Evolutionary conservation across 2,888 invertebrate genomes (phyloP).

Genomic region (Heliconius cydno): DNA sequence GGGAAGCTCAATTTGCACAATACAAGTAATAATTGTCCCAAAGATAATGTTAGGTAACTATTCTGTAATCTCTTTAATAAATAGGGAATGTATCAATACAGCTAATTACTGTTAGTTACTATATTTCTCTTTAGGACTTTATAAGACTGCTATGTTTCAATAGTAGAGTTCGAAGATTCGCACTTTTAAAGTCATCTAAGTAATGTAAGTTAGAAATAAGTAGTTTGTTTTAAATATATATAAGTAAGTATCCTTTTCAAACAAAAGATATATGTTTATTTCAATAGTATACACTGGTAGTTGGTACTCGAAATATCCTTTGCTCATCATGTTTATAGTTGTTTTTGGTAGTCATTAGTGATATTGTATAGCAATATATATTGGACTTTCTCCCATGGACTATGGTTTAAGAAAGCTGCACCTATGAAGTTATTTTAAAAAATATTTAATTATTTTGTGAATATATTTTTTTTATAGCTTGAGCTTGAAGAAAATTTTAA

Average conservation of each 20-base stretch:
- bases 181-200: not conserved
- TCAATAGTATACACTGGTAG: not conserved
- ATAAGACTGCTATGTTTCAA: conserved; percentile 22
- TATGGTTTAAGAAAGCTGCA: not conserved
- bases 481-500: conserved; percentile 27
- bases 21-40: conserved; percentile 45
- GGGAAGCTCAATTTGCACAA: conserved; percentile 42
- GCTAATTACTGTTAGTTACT: conserved; percentile 21
- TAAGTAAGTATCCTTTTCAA: not conserved
- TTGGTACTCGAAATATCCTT: not conserved
- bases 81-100: not conserved
- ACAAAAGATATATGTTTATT: not conserved
- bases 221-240: not conserved
- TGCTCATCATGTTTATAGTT: not conserved
- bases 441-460: not conserved
- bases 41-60: conserved; percentile 46
- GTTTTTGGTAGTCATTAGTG: conserved; percentile 5
- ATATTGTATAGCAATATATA: not conserved
- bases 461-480: not conserved
- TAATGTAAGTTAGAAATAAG: not conserved
- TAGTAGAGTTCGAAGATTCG: not conserved
- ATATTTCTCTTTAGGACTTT: conserved; percentile 16
- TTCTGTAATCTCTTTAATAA: conserved; percentile 23
- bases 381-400: no score
- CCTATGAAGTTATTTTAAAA: not conserved